Percentiles rank a stretch among this genome's conserved stretches.
Conservation (phyloP, 2,113 vertebrate genomes). For the Brachypodius melanocephalos region DNA sequence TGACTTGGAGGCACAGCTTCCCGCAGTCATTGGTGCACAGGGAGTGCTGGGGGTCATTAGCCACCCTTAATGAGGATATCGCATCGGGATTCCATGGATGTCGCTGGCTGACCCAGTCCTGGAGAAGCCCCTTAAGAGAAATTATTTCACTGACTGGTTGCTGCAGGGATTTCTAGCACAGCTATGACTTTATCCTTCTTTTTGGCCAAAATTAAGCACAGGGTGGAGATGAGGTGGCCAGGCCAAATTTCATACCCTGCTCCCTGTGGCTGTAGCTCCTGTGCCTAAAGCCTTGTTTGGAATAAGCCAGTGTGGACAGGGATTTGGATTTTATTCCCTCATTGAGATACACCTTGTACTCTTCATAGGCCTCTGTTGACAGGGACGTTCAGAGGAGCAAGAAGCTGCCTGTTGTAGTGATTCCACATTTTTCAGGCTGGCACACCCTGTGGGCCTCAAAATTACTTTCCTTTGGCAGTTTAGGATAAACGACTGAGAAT, state of each 20-base stretch:
- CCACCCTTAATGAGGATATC: background rate
- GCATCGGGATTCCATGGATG: background rate
- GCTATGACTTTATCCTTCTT: background rate
- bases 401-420: background rate
- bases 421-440: background rate
- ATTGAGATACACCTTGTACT: background rate
- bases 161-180: background rate
- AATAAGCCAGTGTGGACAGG: background rate
- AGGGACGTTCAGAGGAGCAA: background rate
- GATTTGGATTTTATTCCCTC: background rate
- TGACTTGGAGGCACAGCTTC: background rate
- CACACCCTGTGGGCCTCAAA: background rate
- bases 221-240: background rate
- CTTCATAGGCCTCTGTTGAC: background rate
- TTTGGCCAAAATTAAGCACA: background rate
- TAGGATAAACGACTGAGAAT: background rate
- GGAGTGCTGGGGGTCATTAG: background rate
- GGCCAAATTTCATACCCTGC: background rate
- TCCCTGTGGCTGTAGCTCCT: background rate
- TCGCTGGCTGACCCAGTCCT: background rate
- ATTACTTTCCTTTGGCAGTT: constrained; percentile 4
- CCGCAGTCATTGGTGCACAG: background rate
- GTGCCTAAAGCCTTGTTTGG: background rate
- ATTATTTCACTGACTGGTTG: background rate
- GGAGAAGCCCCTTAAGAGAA: background rate